These are phyloP conservation scores for Acanthochromis polyacanthus DNA, from an alignment of 2,113 vertebrate species.

Conservation along the genomic window DNA sequence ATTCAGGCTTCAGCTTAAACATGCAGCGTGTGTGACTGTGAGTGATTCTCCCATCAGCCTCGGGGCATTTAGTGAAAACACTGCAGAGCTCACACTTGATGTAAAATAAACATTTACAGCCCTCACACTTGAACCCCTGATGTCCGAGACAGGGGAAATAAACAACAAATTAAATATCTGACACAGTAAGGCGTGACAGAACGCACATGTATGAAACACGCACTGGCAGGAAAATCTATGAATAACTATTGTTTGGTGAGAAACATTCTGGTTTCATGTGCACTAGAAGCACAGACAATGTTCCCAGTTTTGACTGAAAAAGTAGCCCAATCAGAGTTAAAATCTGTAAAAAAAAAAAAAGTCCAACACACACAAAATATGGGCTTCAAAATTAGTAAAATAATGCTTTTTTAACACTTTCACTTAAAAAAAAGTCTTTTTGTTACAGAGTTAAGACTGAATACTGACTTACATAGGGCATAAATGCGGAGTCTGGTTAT, in stretches of 20 bases:
- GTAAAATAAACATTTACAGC: conserved; percentile 78
- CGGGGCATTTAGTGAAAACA: conserved; percentile 55
- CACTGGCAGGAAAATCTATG: neutral
- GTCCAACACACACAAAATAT: neutral
- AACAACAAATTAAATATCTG: conserved; percentile 75
- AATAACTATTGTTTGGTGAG: neutral
- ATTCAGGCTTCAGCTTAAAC: conserved; percentile 24
- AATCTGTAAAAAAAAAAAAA: neutral
- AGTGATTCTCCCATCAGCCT: conserved; percentile 45
- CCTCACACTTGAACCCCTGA: conserved; percentile 77
- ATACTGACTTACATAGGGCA: no score
- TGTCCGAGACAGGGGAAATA: conserved; percentile 70
- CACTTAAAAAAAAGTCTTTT: no score
- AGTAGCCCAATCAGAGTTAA: neutral
- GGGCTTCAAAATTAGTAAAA: no score
- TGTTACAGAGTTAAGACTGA: no score
- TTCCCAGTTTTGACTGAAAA: conserved; percentile 4
- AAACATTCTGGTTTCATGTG: neutral
- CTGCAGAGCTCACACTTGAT: conserved; percentile 60
- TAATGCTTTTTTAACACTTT: neutral
- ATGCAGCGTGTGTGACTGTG: conserved; percentile 34
- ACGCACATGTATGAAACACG: conserved; percentile 25
- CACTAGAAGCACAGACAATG: neutral
- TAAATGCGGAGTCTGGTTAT: no score
- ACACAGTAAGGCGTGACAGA: conserved; percentile 35